Evolutionary conservation across 2,888 invertebrate species (phyloP).

Genomic region (Dynastes hyllus): DNA sequence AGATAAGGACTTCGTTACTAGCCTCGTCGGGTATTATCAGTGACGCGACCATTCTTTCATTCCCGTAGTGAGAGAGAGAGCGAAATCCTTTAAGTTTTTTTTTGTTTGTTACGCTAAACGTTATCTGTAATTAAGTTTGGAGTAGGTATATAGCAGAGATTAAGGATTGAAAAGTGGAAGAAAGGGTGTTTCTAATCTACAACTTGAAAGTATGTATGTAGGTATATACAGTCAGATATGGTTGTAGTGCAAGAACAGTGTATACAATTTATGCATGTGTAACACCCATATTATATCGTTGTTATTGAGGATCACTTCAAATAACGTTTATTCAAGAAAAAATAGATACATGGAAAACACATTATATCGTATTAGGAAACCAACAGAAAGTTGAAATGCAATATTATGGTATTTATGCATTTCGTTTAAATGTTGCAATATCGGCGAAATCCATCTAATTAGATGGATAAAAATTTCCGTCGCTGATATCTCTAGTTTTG

Average conservation of each 20-base stretch:
- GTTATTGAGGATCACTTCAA: too few species aligned
- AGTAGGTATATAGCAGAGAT: conserved; percentile 15
- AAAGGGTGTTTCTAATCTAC: neutral
- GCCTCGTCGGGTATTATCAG: conserved; percentile 44
- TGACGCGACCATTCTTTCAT: conserved; percentile 46
- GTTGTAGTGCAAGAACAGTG: too few species aligned
- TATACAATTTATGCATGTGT: neutral
- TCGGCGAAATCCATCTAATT: too few species aligned
- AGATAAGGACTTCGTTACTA: conserved; percentile 52
- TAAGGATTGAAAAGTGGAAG: conserved; percentile 17
- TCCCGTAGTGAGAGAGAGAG: conserved; percentile 31
- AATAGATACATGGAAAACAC: too few species aligned
- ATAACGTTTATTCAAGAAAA: too few species aligned
- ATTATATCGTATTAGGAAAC: too few species aligned
- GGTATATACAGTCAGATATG: neutral
- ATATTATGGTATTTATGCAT: too few species aligned
- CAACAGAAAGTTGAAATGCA: too few species aligned
- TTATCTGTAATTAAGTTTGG: conserved; percentile 42
- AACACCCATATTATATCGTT: neutral
- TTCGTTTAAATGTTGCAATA: too few species aligned
- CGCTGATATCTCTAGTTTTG: too few species aligned
- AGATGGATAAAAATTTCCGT: too few species aligned
- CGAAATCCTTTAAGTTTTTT: conserved; percentile 42
- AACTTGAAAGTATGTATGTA: conserved; percentile 8
- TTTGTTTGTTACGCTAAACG: conserved; percentile 40